These are phyloP conservation scores for Pseudocheirus occidentalis DNA, from an alignment of 2,797 vertebrate genomes.

Conservation along the genomic window DNA sequence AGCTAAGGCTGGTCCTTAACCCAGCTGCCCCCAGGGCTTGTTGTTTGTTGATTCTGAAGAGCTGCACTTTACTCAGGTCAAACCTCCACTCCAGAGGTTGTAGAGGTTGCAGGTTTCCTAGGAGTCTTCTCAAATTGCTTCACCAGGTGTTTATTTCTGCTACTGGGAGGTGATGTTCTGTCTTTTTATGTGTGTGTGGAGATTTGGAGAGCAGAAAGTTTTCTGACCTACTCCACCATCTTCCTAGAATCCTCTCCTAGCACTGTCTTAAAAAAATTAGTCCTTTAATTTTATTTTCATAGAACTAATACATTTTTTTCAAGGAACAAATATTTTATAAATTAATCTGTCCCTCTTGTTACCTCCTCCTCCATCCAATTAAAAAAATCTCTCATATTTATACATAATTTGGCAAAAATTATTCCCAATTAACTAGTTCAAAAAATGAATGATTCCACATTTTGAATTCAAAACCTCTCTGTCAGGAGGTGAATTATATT, in stretches of 20 bases:
- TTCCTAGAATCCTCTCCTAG: not conserved
- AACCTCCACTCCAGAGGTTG: too few species aligned
- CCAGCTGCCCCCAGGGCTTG: too few species aligned
- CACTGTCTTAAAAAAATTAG: not conserved
- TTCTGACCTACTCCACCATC: too few species aligned
- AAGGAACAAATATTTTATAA: not conserved
- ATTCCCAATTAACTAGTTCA: not conserved
- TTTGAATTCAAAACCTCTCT: not conserved
- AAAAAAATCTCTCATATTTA: not conserved
- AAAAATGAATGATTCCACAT: not conserved
- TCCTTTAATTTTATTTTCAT: not conserved
- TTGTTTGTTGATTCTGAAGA: too few species aligned
- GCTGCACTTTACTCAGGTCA: too few species aligned
- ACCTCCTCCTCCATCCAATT: not conserved
- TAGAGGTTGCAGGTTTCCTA: too few species aligned
- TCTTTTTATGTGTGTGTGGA: too few species aligned
- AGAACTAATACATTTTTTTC: not conserved
- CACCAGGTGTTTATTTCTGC: too few species aligned
- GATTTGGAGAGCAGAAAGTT: too few species aligned
- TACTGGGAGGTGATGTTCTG: too few species aligned
- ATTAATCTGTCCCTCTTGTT: not conserved
- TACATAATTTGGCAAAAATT: not conserved
- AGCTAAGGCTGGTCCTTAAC: too few species aligned
- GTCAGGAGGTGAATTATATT: not conserved
- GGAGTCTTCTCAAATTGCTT: too few species aligned